Evolutionary conservation across 2,797 vertebrate genomes (phyloP), one percentile per base, ranked within the genome.

Genomic region (Craterocephalus amniculus): DNA sequence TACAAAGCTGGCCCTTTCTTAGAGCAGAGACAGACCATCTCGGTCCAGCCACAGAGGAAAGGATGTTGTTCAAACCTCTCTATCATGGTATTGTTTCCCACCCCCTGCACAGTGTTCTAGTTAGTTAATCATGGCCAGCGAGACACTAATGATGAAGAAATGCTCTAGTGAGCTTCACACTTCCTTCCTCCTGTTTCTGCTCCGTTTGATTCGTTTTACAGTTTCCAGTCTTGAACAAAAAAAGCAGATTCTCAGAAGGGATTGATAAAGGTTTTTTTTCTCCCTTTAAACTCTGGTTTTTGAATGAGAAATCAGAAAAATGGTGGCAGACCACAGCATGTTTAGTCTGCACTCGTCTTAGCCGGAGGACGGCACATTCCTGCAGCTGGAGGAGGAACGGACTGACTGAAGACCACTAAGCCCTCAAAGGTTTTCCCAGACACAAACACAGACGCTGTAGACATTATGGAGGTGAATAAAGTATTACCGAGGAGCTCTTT

Each of bases 311-410:
- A 27, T 55, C n/a, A 57, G 24, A 56, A 48, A 63, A 56, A 0
- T 6, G 31, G 22, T 20, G 54, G 58, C 43, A 63, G 74, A 74
- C 72, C 73, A 16, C 24, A n/a, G 20, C 70, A 0, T 68, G 80
- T 85, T 77, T 62, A 58, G 59, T n/a, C 68, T 81, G 55, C 38
- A 24, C 65, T 63, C 70, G 84, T 71, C 55, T 83, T 81, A 72
- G 70, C 65, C 63, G 64, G 29, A 69, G 59, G 65, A 63, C 71
- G 4, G 22, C 63, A 82, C 84, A 88, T 90, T 90, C 84, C 85
- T 89, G 14, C 35, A 67, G 75, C 72, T 66, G 72, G 68, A 79
- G 85, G 84, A 82, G 72, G 18, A 16, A 78, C 57, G 20, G 74
- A 58, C 67, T 31, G 65, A 43, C 58, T 1, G 27, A 67, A 36